A percentile compares a stretch with the other conserved stretches of the same genome.
phyloP scores from a whole-genome alignment of 1,140 invertebrate genomes.

The Orchesella cincta region DNA sequence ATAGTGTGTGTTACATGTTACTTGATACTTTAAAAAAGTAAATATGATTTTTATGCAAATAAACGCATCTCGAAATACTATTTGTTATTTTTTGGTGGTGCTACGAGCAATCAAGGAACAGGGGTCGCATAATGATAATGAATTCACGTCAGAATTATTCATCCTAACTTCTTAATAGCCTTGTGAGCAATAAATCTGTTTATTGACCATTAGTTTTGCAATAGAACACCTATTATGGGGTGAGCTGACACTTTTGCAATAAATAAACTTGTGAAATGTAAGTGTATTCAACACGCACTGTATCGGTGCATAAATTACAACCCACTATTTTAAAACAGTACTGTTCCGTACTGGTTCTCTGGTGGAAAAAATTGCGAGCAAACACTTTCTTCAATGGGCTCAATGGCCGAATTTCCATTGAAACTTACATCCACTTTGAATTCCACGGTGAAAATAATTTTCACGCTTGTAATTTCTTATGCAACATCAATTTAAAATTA shows the following conservation, averaged over 20 bases:
- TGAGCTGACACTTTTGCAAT: not conserved
- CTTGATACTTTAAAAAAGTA: not conserved
- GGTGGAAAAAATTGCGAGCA: too few relatives aligned
- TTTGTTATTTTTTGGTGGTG: not conserved
- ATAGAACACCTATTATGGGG: not conserved
- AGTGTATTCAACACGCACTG: too few relatives aligned
- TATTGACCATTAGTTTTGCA: conserved; percentile 15
- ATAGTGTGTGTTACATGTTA: not conserved
- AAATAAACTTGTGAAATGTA: too few relatives aligned
- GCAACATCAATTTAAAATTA: too few relatives aligned
- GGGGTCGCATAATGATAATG: conserved; percentile 1
- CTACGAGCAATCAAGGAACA: not conserved
- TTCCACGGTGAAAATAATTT: too few relatives aligned
- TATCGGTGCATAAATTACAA: too few relatives aligned
- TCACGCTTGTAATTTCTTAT: too few relatives aligned
- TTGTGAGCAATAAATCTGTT: not conserved
- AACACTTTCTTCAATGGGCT: too few relatives aligned
- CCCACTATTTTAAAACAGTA: too few relatives aligned
- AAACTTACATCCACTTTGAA: too few relatives aligned
- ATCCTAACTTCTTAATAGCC: conserved; percentile 3
- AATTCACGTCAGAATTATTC: not conserved
- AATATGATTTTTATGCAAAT: conserved; percentile 27
- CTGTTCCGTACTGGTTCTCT: too few relatives aligned
- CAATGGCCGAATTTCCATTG: too few relatives aligned
- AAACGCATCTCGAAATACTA: not conserved